A percentile compares a stretch with the other conserved stretches of the same genome.
These are phyloP conservation scores for Neolamprologus hecqui DNA, from an alignment of 2,113 vertebrate genomes.

Conservation along the genomic window DNA sequence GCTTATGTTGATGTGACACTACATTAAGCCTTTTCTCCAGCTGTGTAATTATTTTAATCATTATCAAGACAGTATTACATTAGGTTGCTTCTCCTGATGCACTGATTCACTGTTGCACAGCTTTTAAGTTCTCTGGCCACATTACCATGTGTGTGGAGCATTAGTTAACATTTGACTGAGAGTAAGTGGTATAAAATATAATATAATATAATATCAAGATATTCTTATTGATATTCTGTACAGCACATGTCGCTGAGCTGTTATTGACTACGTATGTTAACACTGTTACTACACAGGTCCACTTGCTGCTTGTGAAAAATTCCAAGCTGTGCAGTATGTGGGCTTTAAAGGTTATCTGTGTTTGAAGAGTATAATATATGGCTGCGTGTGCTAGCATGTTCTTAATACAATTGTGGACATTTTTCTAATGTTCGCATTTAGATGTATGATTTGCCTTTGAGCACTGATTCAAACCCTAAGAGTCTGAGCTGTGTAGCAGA, in stretches of 20 bases:
- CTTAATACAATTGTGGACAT: not conserved
- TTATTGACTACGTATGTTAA: not conserved
- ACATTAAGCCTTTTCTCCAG: not conserved
- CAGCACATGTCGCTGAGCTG: not conserved
- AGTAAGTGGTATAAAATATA: not conserved
- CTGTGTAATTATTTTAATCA: not conserved
- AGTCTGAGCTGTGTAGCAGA: not conserved
- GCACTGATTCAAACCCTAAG: not conserved
- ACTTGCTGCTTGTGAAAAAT: not conserved
- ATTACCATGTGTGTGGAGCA: not conserved
- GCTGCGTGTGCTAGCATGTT: not conserved
- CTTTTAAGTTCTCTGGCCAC: not conserved
- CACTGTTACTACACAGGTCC: not conserved
- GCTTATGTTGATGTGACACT: not conserved
- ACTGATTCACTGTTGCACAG: not conserved
- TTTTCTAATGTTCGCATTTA: not conserved
- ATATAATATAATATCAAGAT: not conserved
- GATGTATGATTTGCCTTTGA: not conserved
- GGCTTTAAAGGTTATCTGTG: not conserved
- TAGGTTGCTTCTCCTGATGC: not conserved
- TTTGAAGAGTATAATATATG: not conserved
- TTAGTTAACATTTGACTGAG: not conserved
- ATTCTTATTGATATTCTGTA: not conserved
- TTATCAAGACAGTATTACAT: not conserved
- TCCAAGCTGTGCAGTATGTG: not conserved